Conservation (phyloP, 2,113 vertebrate genomes). For the Archilochus colubris region DNA sequence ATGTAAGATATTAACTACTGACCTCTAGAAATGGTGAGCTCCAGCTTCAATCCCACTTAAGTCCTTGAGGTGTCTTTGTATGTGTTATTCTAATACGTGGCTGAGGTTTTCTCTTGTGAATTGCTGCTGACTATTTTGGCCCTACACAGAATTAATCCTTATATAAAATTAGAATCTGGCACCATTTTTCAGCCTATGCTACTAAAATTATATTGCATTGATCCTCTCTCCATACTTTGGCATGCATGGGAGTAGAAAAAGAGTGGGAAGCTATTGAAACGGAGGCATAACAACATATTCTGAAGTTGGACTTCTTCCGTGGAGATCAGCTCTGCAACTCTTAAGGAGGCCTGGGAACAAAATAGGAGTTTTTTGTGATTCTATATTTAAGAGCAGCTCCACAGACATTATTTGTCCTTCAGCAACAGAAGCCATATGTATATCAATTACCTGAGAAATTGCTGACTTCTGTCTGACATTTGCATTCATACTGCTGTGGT, state of each 20-base stretch:
- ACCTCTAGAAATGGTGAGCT: not conserved
- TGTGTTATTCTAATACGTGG: not conserved
- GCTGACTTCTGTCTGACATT: not conserved
- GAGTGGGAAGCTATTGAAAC: conserved; percentile 9
- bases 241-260: not conserved
- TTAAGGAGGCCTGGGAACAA: not conserved
- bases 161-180: conserved; percentile 45
- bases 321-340: not conserved
- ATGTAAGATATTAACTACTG: not conserved
- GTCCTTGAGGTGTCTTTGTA: not conserved
- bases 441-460: not conserved
- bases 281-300: not conserved
- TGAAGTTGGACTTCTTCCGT: not conserved
- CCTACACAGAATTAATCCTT: conserved; percentile 29
- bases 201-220: conserved; percentile 32
- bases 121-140: not conserved
- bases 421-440: accelerated
- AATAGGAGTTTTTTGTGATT: not conserved
- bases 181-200: not conserved
- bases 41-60: not conserved
- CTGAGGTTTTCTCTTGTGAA: not conserved
- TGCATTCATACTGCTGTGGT: not conserved
- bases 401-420: not conserved
- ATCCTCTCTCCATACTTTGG: not conserved
- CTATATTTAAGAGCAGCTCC: not conserved